Percentiles rank a stretch among this genome's conserved stretches.
These are phyloP conservation scores for Drosophila silvestris DNA, from an alignment of 2,888 invertebrate species.

Conservation along the genomic window DNA sequence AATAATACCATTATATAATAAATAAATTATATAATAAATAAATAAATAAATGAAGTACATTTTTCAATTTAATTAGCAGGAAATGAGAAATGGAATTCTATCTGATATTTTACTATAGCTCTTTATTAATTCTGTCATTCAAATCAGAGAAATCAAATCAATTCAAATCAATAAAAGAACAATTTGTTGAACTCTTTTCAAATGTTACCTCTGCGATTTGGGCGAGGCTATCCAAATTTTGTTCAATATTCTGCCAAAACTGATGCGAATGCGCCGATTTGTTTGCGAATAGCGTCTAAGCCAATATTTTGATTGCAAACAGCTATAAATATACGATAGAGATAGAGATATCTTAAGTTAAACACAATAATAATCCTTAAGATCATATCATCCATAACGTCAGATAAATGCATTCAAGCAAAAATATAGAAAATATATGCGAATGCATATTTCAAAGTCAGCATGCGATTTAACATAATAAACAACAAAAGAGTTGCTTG, in stretches of 20 bases:
- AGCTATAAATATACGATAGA: slow-evolving; percentile 10
- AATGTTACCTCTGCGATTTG: slow-evolving; percentile 8
- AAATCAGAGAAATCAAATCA: neutral
- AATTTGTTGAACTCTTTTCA: neutral
- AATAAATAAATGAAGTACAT: neutral
- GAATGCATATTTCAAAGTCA: neutral
- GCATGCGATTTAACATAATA: neutral
- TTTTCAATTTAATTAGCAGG: neutral
- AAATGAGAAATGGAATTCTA: neutral
- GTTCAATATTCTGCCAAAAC: slow-evolving; percentile 3
- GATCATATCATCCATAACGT: slow-evolving; percentile 6
- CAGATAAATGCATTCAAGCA: neutral
- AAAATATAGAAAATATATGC: neutral
- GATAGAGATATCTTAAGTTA: neutral
- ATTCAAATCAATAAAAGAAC: too few species aligned
- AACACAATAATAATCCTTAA: neutral
- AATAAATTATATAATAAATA: neutral
- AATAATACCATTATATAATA: neutral
- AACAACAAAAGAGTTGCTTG: neutral
- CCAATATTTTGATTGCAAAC: slow-evolving; percentile 12
- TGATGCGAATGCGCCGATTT: slow-evolving; percentile 14
- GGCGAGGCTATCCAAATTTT: slow-evolving; percentile 4
- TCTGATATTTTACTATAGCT: neutral
- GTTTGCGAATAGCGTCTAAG: slow-evolving; percentile 10
- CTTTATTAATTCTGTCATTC: too few species aligned